Percentiles rank a stretch among this genome's conserved stretches.
Evolutionary conservation across 2,888 invertebrate species (phyloP).

Genomic region (Myopa testacea): DNA sequence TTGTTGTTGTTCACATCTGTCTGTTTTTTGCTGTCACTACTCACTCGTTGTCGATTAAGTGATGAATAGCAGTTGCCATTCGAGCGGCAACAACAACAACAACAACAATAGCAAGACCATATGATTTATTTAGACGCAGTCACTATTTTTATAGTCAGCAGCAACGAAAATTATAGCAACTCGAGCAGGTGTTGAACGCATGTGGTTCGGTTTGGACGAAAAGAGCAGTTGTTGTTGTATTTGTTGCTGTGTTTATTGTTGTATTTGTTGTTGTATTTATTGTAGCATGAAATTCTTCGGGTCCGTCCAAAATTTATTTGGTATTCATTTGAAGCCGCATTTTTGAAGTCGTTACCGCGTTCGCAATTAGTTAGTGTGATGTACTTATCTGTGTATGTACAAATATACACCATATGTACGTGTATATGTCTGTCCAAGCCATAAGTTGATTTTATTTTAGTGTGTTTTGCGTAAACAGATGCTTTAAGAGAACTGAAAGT

Average conservation of each 20-base stretch:
- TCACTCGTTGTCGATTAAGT: conserved; percentile 5
- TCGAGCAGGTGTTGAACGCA: conserved; percentile 14
- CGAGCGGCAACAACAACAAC: not conserved
- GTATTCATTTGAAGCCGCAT: not conserved
- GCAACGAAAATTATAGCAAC: not conserved
- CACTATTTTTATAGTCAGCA: conserved; percentile 15
- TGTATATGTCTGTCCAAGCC: not conserved
- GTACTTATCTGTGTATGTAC: not conserved
- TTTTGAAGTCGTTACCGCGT: conserved; percentile 12
- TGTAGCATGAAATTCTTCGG: not conserved
- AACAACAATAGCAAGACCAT: no score
- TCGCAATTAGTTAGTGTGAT: conserved; percentile 29
- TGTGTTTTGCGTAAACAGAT: no score
- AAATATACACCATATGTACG: not conserved
- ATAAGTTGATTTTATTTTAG: no score
- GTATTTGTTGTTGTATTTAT: not conserved
- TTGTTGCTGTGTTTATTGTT: not conserved
- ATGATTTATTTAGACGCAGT: conserved; percentile 14
- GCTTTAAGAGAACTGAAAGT: no score
- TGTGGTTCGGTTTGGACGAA: not conserved
- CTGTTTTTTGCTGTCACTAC: not conserved
- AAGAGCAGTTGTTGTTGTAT: no score
- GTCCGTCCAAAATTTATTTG: not conserved
- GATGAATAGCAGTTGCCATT: conserved; percentile 34
- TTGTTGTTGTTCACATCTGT: not conserved